Evolutionary conservation across 1,140 invertebrate species (phyloP), one percentile per base, ranked within the genome.

Genomic region (Steinernema khuongi): DNA sequence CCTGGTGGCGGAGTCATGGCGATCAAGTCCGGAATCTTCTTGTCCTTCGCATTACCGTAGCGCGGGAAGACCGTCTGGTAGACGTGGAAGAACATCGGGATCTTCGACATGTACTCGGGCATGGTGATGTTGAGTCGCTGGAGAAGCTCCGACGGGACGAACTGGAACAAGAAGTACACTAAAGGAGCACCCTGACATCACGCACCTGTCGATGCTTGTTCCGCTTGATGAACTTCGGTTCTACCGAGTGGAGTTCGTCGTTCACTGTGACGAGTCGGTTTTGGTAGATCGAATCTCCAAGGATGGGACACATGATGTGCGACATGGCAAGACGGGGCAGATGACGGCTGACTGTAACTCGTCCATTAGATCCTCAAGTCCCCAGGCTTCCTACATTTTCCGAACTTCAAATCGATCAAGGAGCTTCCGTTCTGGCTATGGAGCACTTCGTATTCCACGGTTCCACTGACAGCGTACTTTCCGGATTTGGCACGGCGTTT

Each of bases 341-440:
- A 60, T 60, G 50, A 22, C 50, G 50, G 19, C 19, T 60, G 50
- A 60, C 50, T 60, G 50, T n/a, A 60, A 60, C 50, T n/a, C 50
- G 26, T 7, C 14, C 14, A 7, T 7, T 14, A 60, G 50, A 14
- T 60, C 11, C 14, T 7, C 11, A 60, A 4, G 50, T 7, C 14
- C n/a, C n/a, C n/a, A 60, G 4, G 26, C 50, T 60, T n/a, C n/a
- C 7, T 41, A 60, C 50, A 60, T 60, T 60, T 60, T 60, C 50
- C 50, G 19, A 60, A 60, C 26, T 60, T 60, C 50, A 60, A 22
- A 26, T 60, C 50, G 11, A 60, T 22, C 4, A 60, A 22, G 4
- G 50, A 60, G 50, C 50, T n/a, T 7, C 50, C 50, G 50, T 60
- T n/a, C 19, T 60, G 14, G 50, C 50, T 60, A 7, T 60, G 50